Evolutionary conservation across 2,888 invertebrate species (phyloP).

Genomic region (Desoria tigrina): DNA sequence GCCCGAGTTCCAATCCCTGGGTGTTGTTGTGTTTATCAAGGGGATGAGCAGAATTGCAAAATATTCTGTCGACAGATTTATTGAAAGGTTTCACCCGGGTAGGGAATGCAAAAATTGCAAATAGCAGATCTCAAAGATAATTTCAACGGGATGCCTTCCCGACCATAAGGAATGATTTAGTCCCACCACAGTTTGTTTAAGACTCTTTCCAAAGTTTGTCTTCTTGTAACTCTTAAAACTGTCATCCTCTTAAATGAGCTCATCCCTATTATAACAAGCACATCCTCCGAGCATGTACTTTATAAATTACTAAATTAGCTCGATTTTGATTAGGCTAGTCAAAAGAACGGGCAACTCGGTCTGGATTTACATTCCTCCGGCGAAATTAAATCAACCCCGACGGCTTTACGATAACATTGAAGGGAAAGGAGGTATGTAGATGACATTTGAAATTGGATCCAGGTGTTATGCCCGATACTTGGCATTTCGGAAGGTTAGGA

Average conservation of each 20-base stretch:
- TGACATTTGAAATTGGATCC: slow-evolving; percentile 8
- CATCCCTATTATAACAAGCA: too few species aligned
- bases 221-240: too few species aligned
- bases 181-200: too few species aligned
- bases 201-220: too few species aligned
- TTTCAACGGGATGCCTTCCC: slow-evolving; percentile 11
- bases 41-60: slow-evolving; percentile 15
- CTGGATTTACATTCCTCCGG: slow-evolving; percentile 16
- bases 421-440: neutral
- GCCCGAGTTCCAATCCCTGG: too few species aligned
- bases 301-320: slow-evolving; percentile 10
- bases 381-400: slow-evolving; percentile 14
- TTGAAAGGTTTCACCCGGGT: slow-evolving; percentile 22
- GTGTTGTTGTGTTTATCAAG: too few species aligned
- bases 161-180: neutral
- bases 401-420: neutral
- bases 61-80: slow-evolving; percentile 25
- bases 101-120: slow-evolving; percentile 23
- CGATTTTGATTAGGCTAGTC: slow-evolving; percentile 9
- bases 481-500: too few species aligned
- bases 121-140: slow-evolving; percentile 21
- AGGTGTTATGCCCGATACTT: neutral
- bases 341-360: neutral
- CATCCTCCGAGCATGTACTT: too few species aligned
- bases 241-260: too few species aligned